These are phyloP conservation scores for Nematopogon swammerdamellus DNA, from an alignment of 2,888 invertebrate genomes.

Conservation along the genomic window DNA sequence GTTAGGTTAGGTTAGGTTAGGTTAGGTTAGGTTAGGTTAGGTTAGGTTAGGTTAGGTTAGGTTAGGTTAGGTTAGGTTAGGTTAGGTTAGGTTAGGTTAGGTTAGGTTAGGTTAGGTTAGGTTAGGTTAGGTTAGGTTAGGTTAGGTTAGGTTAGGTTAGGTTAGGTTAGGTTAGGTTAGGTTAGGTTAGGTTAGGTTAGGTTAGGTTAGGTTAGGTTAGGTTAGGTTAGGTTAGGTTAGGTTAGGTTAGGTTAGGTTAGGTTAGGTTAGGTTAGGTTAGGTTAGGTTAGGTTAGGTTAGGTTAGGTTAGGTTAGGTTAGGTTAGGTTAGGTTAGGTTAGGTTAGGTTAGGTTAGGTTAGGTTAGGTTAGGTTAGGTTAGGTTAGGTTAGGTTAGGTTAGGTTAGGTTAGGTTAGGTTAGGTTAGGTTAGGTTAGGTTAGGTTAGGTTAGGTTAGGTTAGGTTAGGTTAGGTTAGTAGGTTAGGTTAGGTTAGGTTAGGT, in stretches of 20 bases:
- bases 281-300: slow-evolving; percentile 5
- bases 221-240: slow-evolving; percentile 4
- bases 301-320: slow-evolving; percentile 5
- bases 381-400: slow-evolving; percentile 5
- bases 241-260: slow-evolving; percentile 4
- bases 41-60: slow-evolving; percentile 4
- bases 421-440: slow-evolving; percentile 4
- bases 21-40: slow-evolving; percentile 4
- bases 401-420: slow-evolving; percentile 4
- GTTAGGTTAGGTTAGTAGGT: too few species aligned
- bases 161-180: slow-evolving; percentile 4
- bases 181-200: slow-evolving; percentile 4
- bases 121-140: slow-evolving; percentile 4
- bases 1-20: slow-evolving; percentile 4
- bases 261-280: slow-evolving; percentile 4
- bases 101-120: slow-evolving; percentile 4
- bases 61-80: slow-evolving; percentile 4
- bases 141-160: slow-evolving; percentile 4
- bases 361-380: slow-evolving; percentile 6
- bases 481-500: slow-evolving; percentile 4
- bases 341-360: slow-evolving; percentile 5
- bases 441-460: slow-evolving; percentile 4
- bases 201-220: slow-evolving; percentile 4
- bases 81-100: slow-evolving; percentile 4
- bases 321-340: slow-evolving; percentile 5